Base-by-base conservation (phyloP, 2,888 invertebrate genomes). In the Aphrophora alni region DNA sequence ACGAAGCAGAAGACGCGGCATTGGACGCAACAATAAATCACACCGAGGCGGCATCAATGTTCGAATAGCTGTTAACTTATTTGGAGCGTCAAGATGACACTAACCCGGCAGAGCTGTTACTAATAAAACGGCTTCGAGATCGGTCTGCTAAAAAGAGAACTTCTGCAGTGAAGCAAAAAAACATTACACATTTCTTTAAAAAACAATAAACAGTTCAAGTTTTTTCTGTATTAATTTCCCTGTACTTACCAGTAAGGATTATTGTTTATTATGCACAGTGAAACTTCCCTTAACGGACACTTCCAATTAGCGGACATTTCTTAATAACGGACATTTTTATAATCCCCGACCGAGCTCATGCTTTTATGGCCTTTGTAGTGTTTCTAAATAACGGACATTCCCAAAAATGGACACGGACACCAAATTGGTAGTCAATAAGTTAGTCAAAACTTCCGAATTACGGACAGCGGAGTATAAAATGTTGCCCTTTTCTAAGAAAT, bases 11-110 rank as follows among this genome's bases (percentile, higher is more conserved):
- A n/a, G 68, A 68, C 68, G 21, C 10, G 14, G 68, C 68, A 68
- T 24, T 24, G 24, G 68, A 68, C 68, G 21, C 68, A 68, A 68
- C 68, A 68, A 68, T 68, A 68, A 68, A 68, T 68, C 68, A 68
- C 68, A 68, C 68, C n/a, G 68, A 68, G 68, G 24, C 68, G 24
- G 24, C 68, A n/a, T 21, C n/a, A 68, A 68, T 68, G 68, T 68
- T 68, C 24, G 68, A 68, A 4, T 10, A 68, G 68, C n/a, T 68
- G 68, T 68, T 68, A 24, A 68, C 68, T 68, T 68, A 68, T 68
- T 68, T 68, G 68, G 68, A 68, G 24, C 68, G 68, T 68, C 68
- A 68, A 68, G 68, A 68, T 68, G 68, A 68, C 68, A 68, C 68
- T 24, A 68, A 68, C 68, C 68, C 14, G 24, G 68, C 68, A 68